Evolutionary conservation across 1,140 invertebrate species (phyloP), one percentile per base, ranked within the genome.

Genomic region (Galendromus occidentalis): DNA sequence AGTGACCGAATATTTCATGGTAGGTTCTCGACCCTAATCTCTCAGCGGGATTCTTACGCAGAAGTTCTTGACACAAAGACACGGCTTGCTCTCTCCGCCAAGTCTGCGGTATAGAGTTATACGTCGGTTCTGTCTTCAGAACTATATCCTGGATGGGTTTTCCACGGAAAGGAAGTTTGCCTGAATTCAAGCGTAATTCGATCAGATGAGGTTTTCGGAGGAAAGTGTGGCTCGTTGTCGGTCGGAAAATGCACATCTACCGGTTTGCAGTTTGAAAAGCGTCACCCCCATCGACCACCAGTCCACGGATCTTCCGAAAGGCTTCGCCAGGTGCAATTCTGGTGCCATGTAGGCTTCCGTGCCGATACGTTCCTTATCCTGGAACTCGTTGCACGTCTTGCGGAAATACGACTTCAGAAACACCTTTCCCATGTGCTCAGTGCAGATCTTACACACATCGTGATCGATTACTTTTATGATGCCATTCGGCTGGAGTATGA

Each of bases 401-500:
- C 14, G 22, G 9, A 59, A 59, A 9, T 1, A 59, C 4, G 51
- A 59, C 2, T 25, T 25, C 1, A 20, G 14, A 6, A 20, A 14
- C 33, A 59, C 1, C 20, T 59, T 14, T 25, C 22, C 22, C 25
- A 20, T 4, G 22, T 59, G 51, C 51, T 59, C 17, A 9, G 33
- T 59, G 9, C 51, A 59, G 2, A 59, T 33, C 51, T 59, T 59
- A 22, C 51, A 17, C 2, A 59, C 51, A 25, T 25, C 51, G 12
- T 29, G 33, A 25, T 59, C 51, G 51, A 59, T 59, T 22, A 59
- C 14, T 59, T 59, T 59, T 25, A 59, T 59, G 14, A 25, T 59
- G 25, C 22, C 51, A 2, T 1, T 59, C 51, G 51, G 51, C 14
- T 59, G 14, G 9, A 59, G 14, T 17, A 59, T 59, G 2, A 59